Evolutionary conservation across 2,888 invertebrate species (phyloP).

Genomic region (Athalia cordata): DNA sequence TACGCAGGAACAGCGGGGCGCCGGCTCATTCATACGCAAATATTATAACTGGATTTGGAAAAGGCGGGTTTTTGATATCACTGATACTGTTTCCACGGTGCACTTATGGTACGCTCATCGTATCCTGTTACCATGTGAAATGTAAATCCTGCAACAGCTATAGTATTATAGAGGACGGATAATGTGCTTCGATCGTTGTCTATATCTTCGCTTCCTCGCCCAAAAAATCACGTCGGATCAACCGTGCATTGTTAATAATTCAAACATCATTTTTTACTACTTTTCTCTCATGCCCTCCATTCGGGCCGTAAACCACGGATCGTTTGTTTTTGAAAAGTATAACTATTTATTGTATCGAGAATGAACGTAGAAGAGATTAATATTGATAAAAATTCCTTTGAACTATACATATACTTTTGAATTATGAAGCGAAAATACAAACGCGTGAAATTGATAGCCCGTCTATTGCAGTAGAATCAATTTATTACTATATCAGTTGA

Average conservation of each 20-base stretch:
- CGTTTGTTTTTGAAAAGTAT: conserved; percentile 10
- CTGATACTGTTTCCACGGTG: conserved; percentile 51
- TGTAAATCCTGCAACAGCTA: background rate
- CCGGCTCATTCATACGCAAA: conserved; percentile 67
- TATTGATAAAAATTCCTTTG: conserved; percentile 17
- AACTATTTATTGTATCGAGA: conserved; percentile 2
- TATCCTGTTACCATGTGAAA: conserved; percentile 37
- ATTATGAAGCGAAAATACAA: conserved; percentile 26
- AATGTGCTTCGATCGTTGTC: conserved; percentile 17
- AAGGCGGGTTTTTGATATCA: conserved; percentile 55
- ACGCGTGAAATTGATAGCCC: background rate
- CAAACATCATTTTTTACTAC: conserved; percentile 11
- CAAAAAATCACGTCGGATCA: conserved; percentile 6
- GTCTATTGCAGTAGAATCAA: conserved; percentile 17
- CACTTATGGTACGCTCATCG: conserved; percentile 26
- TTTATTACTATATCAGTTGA: conserved; percentile 23
- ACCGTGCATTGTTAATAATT: background rate
- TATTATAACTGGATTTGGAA: conserved; percentile 62
- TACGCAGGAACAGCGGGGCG: conserved; percentile 62
- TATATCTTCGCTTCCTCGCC: background rate
- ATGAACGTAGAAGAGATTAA: background rate
- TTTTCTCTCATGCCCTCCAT: background rate
- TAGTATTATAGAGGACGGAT: background rate
- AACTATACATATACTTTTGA: background rate
- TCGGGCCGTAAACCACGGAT: background rate